Evolutionary conservation across 37 sponge, comb jelly and placozoan species (phyloP), one percentile per base, ranked within the genome.

Genomic region (Tethya wilhelma): DNA sequence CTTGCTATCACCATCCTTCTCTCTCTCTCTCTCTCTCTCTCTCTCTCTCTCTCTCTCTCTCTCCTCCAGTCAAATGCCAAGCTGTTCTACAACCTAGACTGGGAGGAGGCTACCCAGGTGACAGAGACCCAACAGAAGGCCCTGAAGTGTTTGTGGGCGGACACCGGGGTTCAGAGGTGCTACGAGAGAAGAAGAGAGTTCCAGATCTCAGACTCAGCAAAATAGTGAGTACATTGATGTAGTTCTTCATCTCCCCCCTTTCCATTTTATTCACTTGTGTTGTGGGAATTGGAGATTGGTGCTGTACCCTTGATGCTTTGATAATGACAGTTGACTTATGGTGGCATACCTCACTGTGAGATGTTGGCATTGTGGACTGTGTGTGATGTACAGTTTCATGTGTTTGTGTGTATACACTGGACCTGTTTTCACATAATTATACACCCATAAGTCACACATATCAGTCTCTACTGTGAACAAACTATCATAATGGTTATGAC

Each of bases 191-290:
- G 96, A 53, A 91, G 90, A 62, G 94, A 98, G 67, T 98, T 91
- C 71, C 99, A 98, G 55, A 82, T 96, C 28, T 91, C 96, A 32
- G 96, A 98, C 44, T 98, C 96, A 14, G 90, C 94, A 19, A 93
- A 90, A 88, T 95, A 98, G 93, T 98, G 66, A 73, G 82, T 41
- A 22, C 2, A 25, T 42, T 7, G 2, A 4, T 30, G n/a, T n/a
- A n/a, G n/a, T n/a, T n/a, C n/a, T n/a, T n/a, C n/a, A n/a, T n/a
- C n/a, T n/a, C n/a, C n/a, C n/a, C n/a, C n/a, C n/a, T n/a, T n/a
- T n/a, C n/a, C n/a, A n/a, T n/a, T n/a, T n/a, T n/a, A n/a, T n/a
- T n/a, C n/a, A n/a, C n/a, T n/a, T n/a, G n/a, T n/a, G n/a, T n/a
- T n/a, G n/a, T n/a, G n/a, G n/a, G n/a, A n/a, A n/a, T n/a, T n/a